phyloP scores from a whole-genome alignment of 2,797 vertebrate genomes.

The Kryptopterus vitreolus region DNA sequence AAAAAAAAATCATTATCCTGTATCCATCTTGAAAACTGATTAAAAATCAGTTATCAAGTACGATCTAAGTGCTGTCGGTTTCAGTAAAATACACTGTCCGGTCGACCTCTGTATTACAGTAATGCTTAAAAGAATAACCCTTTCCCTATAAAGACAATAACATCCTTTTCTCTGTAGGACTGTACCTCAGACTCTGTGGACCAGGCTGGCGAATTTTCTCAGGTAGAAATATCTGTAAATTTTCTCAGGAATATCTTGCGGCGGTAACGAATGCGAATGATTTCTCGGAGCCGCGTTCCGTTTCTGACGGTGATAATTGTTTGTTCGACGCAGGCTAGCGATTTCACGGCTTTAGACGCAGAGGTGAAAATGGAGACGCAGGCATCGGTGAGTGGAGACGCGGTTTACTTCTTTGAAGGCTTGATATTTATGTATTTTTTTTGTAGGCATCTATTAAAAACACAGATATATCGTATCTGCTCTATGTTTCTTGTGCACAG shows the following conservation, averaged over 20 bases:
- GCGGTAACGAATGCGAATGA: neutral
- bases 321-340: conserved; percentile 63
- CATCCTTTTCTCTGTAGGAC: conserved; percentile 18
- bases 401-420: neutral
- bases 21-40: too few relatives aligned
- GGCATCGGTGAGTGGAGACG: conserved; percentile 66
- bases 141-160: neutral
- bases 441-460: too few relatives aligned
- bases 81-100: too few relatives aligned
- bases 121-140: too few relatives aligned
- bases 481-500: conserved; percentile 62
- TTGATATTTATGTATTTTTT: neutral
- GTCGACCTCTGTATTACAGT: too few relatives aligned
- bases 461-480: neutral
- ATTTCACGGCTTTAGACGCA: conserved; percentile 65
- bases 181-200: conserved; percentile 32
- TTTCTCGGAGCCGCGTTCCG: neutral
- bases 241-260: neutral
- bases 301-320: neutral
- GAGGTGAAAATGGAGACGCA: conserved; percentile 72
- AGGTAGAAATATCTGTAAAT: conserved; percentile 34
- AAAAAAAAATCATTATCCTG: too few relatives aligned
- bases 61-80: too few relatives aligned
- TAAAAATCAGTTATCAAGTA: too few relatives aligned
- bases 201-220: conserved; percentile 30